A percentile compares a stretch with the other conserved stretches of the same genome.
Conservation (phyloP, 2,113 vertebrate genomes). For the Elachura formosa region DNA sequence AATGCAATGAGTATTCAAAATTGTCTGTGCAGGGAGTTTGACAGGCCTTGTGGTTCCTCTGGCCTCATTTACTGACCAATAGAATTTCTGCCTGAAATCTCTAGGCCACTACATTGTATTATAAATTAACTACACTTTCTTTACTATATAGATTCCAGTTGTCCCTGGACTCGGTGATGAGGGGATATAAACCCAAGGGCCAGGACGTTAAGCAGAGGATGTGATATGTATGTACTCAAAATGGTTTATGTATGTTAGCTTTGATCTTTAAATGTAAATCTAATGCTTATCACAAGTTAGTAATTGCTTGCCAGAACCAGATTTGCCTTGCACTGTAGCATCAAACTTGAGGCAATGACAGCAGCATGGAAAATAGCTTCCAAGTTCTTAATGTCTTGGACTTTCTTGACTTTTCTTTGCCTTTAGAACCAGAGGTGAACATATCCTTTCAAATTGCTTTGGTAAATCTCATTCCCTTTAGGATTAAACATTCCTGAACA, state of each 20-base stretch:
- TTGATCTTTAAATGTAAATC: constrained; percentile 20
- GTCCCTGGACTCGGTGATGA: neutral
- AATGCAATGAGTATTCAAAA: neutral
- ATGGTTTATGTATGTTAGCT: neutral
- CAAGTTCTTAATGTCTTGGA: neutral
- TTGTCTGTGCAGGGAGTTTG: neutral
- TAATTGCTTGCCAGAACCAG: neutral
- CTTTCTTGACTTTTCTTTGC: constrained; percentile 12
- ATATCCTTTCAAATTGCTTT: constrained; percentile 18
- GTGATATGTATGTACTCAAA: neutral
- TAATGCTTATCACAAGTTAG: neutral
- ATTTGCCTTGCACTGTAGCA: neutral
- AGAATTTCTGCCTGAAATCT: neutral
- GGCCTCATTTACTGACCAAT: neutral
- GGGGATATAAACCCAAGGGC: neutral
- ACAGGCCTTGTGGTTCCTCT: neutral
- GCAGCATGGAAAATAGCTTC: constrained; percentile 8
- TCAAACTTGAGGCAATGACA: neutral
- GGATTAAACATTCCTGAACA: neutral
- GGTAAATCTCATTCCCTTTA: constrained; percentile 11
- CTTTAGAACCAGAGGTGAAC: constrained; percentile 7
- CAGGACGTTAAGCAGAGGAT: neutral
- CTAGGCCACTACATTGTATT: neutral
- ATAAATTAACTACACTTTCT: neutral
- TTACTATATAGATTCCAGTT: neutral